phyloP scores from a whole-genome alignment of 2,797 vertebrate species.

The Strix occidentalis region DNA sequence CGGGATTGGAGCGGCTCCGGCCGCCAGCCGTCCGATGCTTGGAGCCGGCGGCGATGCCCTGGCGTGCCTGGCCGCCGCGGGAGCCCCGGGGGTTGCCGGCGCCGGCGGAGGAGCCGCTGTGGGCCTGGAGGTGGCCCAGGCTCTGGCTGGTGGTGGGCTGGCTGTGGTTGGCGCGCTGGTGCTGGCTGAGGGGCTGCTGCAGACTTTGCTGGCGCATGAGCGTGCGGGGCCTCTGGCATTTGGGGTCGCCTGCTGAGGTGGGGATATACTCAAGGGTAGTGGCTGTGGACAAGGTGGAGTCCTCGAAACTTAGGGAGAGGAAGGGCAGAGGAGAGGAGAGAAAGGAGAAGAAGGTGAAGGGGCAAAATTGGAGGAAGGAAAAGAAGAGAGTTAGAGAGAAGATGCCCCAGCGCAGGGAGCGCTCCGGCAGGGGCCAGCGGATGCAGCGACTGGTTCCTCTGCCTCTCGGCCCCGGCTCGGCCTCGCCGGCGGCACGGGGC shows the following conservation, averaged over 20 bases:
- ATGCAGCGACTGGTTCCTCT: slow-evolving; percentile 28
- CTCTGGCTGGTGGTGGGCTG: slow-evolving; percentile 98
- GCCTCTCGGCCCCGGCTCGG: not conserved
- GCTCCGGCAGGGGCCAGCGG: slow-evolving; percentile 55
- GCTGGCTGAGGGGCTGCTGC: slow-evolving; percentile 96
- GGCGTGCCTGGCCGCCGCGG: slow-evolving; percentile 79
- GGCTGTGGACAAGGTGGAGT: slow-evolving; percentile 91
- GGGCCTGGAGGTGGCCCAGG: slow-evolving; percentile 93
- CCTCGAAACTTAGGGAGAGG: slow-evolving; percentile 88
- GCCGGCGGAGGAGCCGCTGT: slow-evolving; percentile 72
- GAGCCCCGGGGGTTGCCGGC: slow-evolving; percentile 74
- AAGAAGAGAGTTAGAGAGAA: slow-evolving; percentile 79
- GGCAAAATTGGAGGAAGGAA: slow-evolving; percentile 82
- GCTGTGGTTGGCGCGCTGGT: slow-evolving; percentile 90
- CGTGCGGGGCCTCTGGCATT: slow-evolving; percentile 89
- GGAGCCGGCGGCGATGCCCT: slow-evolving; percentile 82
- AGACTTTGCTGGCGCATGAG: slow-evolving; percentile 97
- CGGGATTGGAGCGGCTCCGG: slow-evolving; percentile 84
- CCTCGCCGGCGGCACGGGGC: not conserved
- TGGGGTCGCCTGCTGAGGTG: slow-evolving; percentile 85
- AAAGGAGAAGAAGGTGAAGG: slow-evolving; percentile 83
- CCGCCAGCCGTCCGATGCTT: slow-evolving; percentile 84
- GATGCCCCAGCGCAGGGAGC: slow-evolving; percentile 68
- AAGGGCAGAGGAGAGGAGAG: slow-evolving; percentile 83
- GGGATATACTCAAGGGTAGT: slow-evolving; percentile 99